Percentiles rank a stretch among this genome's conserved stretches.
Evolutionary conservation across 2,888 invertebrate species (phyloP).

Genomic region (Gymnosoma rotundatum): DNA sequence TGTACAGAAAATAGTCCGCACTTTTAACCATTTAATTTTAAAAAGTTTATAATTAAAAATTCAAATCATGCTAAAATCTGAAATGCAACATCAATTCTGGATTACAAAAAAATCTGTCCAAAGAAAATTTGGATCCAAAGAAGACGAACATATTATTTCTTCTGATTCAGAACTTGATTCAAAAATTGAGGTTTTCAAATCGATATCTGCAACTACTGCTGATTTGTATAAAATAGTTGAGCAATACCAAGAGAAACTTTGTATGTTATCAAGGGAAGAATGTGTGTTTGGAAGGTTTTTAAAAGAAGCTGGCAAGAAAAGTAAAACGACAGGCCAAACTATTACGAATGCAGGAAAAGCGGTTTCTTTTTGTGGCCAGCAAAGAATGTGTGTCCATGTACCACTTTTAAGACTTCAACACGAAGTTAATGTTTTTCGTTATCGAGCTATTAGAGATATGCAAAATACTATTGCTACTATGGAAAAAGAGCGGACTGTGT

Average conservation of each 20-base stretch:
- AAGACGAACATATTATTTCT: slow-evolving; percentile 97
- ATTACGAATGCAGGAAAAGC: slow-evolving; percentile 93
- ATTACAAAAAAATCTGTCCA: slow-evolving; percentile 97
- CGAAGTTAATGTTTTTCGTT: slow-evolving; percentile 98
- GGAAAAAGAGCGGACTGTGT: slow-evolving; percentile 97
- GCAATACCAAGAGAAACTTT: slow-evolving; percentile 95
- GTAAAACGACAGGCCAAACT: slow-evolving; percentile 92
- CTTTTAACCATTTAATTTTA: background rate
- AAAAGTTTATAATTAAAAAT: background rate
- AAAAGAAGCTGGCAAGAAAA: slow-evolving; percentile 95
- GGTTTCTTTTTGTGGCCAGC: slow-evolving; percentile 94
- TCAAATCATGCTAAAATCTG: slow-evolving; percentile 81
- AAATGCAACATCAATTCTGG: slow-evolving; percentile 98
- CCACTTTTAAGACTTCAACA: slow-evolving; percentile 95
- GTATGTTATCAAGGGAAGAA: slow-evolving; percentile 97
- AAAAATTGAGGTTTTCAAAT: slow-evolving; percentile 90
- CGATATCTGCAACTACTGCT: slow-evolving; percentile 94
- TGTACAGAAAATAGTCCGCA: background rate
- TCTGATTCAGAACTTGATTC: slow-evolving; percentile 98
- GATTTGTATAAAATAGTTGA: slow-evolving; percentile 94
- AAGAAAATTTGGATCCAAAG: slow-evolving; percentile 96
- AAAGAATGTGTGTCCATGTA: slow-evolving; percentile 92
- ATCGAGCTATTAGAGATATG: slow-evolving; percentile 88
- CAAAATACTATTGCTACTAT: slow-evolving; percentile 92
- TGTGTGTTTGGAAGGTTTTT: slow-evolving; percentile 96